A percentile compares a stretch with the other conserved stretches of the same genome.
Evolutionary conservation across 2,888 invertebrate species (phyloP).

Genomic region (Leptarthrus brevirostris): DNA sequence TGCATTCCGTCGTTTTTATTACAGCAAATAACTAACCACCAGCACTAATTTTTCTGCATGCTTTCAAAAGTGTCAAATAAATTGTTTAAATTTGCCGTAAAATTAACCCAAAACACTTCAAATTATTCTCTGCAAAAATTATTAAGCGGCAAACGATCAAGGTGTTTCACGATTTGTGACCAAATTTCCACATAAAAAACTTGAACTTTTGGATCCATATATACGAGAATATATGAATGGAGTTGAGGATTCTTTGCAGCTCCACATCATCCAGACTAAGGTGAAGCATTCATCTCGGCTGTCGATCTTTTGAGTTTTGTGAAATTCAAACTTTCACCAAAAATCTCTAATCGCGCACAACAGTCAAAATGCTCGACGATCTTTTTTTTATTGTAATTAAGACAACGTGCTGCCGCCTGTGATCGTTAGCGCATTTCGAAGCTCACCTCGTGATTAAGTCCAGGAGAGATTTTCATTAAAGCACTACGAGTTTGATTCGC

Average conservation of each 20-base stretch:
- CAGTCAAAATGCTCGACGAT: constrained; percentile 3
- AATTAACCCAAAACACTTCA: background rate
- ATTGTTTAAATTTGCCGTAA: background rate
- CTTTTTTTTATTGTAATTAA: background rate
- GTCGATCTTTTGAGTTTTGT: background rate
- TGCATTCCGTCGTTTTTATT: too few species aligned
- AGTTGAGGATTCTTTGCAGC: background rate
- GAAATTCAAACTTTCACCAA: constrained; percentile 25
- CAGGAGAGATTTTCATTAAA: too few species aligned
- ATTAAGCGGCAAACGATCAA: background rate
- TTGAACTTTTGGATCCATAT: background rate
- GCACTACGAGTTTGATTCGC: too few species aligned
- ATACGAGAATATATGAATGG: too few species aligned
- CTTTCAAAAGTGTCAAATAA: background rate
- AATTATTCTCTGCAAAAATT: background rate
- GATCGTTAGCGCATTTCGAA: too few species aligned
- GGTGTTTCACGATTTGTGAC: background rate
- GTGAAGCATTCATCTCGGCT: too few species aligned
- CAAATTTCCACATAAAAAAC: background rate
- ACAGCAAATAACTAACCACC: too few species aligned
- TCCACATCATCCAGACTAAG: too few species aligned
- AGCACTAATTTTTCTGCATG: too few species aligned
- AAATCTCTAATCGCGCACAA: constrained; percentile 27
- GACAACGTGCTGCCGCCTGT: background rate
- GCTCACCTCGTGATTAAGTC: too few species aligned